Evolutionary conservation across 2,797 vertebrate species (phyloP).

Genomic region (Scyliorhinus canicula): DNA sequence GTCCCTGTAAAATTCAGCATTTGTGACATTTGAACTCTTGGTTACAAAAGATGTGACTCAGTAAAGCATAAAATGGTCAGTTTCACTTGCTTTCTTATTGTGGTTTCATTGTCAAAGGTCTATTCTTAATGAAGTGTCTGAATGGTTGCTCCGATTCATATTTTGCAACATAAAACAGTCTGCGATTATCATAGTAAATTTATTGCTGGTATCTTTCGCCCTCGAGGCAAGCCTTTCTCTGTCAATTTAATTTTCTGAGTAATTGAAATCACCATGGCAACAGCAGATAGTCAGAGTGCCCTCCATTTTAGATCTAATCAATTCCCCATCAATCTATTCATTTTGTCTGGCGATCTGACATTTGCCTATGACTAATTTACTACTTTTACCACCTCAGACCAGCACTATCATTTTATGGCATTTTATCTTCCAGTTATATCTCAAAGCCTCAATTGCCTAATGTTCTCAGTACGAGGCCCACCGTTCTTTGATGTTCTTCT

Average conservation of each 20-base stretch:
- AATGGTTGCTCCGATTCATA: background rate
- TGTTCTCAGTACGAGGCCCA: background rate
- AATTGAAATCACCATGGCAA: background rate
- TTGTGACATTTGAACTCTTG: background rate
- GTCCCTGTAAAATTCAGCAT: background rate
- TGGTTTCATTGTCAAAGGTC: background rate
- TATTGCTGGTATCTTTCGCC: background rate
- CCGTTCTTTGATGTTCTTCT: background rate
- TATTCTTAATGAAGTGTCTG: background rate
- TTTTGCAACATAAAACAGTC: background rate
- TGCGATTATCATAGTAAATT: background rate
- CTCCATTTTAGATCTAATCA: background rate
- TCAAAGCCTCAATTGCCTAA: background rate
- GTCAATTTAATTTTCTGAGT: background rate
- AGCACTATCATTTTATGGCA: background rate
- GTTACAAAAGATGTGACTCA: background rate
- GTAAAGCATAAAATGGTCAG: background rate
- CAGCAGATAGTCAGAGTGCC: background rate
- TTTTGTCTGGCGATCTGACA: background rate
- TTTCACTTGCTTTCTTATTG: background rate
- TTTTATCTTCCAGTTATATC: background rate
- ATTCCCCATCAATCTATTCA: background rate
- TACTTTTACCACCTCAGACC: background rate
- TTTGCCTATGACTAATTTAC: background rate
- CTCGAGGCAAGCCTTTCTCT: background rate